Percentiles rank a stretch among this genome's conserved stretches.
These are phyloP conservation scores for Drosophila lacicola DNA, from an alignment of 2,888 invertebrate genomes.

Conservation along the genomic window DNA sequence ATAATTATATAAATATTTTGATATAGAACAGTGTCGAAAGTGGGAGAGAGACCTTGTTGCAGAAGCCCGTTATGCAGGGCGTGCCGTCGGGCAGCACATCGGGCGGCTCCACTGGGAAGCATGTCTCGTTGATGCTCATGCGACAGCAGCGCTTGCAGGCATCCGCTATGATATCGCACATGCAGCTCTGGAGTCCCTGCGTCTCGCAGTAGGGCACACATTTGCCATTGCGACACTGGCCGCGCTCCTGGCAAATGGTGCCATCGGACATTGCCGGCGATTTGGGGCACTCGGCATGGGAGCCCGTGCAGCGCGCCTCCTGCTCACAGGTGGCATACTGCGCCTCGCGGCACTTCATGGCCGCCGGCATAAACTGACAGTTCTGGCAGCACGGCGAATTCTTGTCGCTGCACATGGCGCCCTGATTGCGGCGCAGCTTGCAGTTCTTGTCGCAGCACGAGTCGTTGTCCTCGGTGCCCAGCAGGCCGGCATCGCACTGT, in stretches of 20 bases:
- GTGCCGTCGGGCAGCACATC: conserved; percentile 97
- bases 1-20: not conserved
- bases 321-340: conserved; percentile 97
- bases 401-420: conserved; percentile 98
- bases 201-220: conserved; percentile 98
- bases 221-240: conserved; percentile 95
- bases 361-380: conserved; percentile 93
- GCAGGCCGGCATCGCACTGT: conserved; percentile 97
- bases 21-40: not conserved
- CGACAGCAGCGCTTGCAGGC: conserved; percentile 98
- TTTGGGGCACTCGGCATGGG: conserved; percentile 92
- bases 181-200: conserved; percentile 96
- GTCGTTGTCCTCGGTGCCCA: conserved; percentile 97
- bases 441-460: conserved; percentile 97
- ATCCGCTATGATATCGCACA: conserved; percentile 96
- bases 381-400: conserved; percentile 98
- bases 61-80: conserved; percentile 98
- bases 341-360: conserved; percentile 94
- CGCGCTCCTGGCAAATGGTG: conserved; percentile 95
- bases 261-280: conserved; percentile 90
- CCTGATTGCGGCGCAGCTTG: conserved; percentile 91
- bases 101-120: conserved; percentile 94
- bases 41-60: conserved; percentile 91
- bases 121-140: conserved; percentile 95
- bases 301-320: conserved; percentile 95